Base-by-base conservation (phyloP, 2,888 invertebrate genomes). In the Cephus pulcher region DNA sequence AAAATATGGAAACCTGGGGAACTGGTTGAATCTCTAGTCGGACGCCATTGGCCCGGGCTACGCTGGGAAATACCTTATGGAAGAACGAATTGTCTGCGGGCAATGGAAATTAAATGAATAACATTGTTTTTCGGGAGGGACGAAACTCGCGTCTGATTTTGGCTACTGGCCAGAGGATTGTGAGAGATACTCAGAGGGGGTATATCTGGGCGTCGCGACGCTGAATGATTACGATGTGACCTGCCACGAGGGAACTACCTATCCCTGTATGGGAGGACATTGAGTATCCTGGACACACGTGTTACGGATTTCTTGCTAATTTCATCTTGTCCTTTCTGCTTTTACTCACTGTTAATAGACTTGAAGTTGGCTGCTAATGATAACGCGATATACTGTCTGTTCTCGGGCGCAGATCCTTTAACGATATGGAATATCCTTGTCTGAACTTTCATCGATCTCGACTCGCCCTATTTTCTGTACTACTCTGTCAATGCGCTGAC, bases 41-140 rank as follows among this genome's bases (percentile, higher is more conserved):
- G 56, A 56, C 56, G 56, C 56, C 56, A 15, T 2, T 56, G 15
- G 6, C 6, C 23, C 23, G 40, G 40, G 4, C 15, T 15, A 15
- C 1, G 40, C 40, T 40, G 40, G 15, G 56, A 56, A 23, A 56
- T 56, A 12, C 15, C 23, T 56, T 56, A 6, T 9, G 37, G 79
- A 71, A 77, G 76, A 78, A 68, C 68, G 77, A 73, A 69, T 71
- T 34, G 76, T 75, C 71, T 35, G 34, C 15, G 23, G 80, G 78
- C 82, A 84, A 84, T 85, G 85, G 80, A 85, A 84, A 85, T 85
- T 84, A 82, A 84, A 84, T 84, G 82, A 84, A 81, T 85, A 76
- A 80, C 79, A 84, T 84, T 85, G 85, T 84, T 85, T 76, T 75
- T 78, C 74, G 56, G 78, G n/a, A 74, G 74, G 74, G 74, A 74